These are phyloP conservation scores for Drosophila kikkawai DNA, from an alignment of 1,140 invertebrate genomes.

Conservation along the genomic window DNA sequence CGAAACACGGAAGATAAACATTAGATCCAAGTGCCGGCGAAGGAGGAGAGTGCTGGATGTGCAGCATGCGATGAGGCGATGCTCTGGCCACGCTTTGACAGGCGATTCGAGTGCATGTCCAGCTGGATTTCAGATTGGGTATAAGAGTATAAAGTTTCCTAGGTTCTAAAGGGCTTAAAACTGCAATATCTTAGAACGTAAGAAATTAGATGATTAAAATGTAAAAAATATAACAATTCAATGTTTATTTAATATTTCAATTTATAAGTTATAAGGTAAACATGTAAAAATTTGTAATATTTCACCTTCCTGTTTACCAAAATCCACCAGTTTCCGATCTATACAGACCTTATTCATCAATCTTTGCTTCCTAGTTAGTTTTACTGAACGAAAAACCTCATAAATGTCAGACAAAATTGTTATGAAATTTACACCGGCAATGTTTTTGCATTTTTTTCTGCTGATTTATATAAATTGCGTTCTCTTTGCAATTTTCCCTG, in stretches of 20 bases:
- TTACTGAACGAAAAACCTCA: conserved; percentile 17
- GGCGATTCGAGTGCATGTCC: conserved; percentile 31
- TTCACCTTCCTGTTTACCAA: background rate
- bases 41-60: conserved; percentile 13
- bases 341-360: background rate
- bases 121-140: background rate
- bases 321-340: background rate
- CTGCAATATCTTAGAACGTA: background rate
- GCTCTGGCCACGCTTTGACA: conserved; percentile 51
- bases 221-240: background rate
- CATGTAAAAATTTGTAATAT: background rate
- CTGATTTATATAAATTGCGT: conserved; percentile 60
- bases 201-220: background rate
- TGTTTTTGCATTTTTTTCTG: conserved; percentile 38
- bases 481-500: conserved; percentile 4
- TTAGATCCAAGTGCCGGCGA: conserved; percentile 52
- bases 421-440: conserved; percentile 47
- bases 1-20: conserved; percentile 78
- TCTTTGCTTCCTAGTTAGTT: background rate
- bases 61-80: conserved; percentile 53
- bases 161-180: background rate
- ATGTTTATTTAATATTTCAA: background rate
- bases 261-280: too few relatives aligned
- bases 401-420: conserved; percentile 28
- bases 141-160: background rate